phyloP scores from a whole-genome alignment of 1,140 invertebrate genomes.

The Gryllus bimaculatus region DNA sequence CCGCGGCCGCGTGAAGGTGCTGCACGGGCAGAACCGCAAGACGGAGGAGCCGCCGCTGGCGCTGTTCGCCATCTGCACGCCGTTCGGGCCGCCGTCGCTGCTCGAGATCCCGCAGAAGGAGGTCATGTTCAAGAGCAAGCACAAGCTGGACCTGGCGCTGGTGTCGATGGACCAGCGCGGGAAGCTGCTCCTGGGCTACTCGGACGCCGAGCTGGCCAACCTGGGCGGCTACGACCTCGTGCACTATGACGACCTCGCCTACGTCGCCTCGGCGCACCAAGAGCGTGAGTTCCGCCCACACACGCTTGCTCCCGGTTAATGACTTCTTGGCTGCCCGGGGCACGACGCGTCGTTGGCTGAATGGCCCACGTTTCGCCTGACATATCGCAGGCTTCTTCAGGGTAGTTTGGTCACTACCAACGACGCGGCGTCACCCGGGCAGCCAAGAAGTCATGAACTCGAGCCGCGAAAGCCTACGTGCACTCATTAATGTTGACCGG shows the following conservation, averaged over 20 bases:
- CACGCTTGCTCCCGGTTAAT: too few species aligned
- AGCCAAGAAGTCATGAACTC: too few species aligned
- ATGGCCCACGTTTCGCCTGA: too few species aligned
- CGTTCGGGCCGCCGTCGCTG: slow-evolving; percentile 89
- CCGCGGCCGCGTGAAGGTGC: slow-evolving; percentile 86
- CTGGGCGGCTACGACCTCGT: slow-evolving; percentile 95
- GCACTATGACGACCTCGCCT: slow-evolving; percentile 92
- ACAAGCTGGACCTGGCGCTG: slow-evolving; percentile 90
- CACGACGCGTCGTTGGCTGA: too few species aligned
- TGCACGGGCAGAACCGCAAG: slow-evolving; percentile 92
- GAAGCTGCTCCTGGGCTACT: slow-evolving; percentile 88
- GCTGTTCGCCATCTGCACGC: slow-evolving; percentile 93
- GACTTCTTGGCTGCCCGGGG: too few species aligned
- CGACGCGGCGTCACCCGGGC: too few species aligned
- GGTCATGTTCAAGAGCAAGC: slow-evolving; percentile 98
- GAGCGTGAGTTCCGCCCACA: slow-evolving; percentile 61
- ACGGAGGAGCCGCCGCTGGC: slow-evolving; percentile 87
- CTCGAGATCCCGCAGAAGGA: slow-evolving; percentile 86
- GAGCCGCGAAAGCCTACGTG: too few species aligned
- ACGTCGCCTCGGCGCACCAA: slow-evolving; percentile 97
- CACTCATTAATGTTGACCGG: too few species aligned
- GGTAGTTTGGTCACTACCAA: too few species aligned
- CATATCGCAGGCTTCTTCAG: too few species aligned
- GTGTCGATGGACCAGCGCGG: slow-evolving; percentile 97
- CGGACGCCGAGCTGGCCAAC: slow-evolving; percentile 81